Percentiles rank a stretch among this genome's conserved stretches.
Evolutionary conservation across 2,113 vertebrate species (phyloP).

Genomic region (Mirounga angustirostris): DNA sequence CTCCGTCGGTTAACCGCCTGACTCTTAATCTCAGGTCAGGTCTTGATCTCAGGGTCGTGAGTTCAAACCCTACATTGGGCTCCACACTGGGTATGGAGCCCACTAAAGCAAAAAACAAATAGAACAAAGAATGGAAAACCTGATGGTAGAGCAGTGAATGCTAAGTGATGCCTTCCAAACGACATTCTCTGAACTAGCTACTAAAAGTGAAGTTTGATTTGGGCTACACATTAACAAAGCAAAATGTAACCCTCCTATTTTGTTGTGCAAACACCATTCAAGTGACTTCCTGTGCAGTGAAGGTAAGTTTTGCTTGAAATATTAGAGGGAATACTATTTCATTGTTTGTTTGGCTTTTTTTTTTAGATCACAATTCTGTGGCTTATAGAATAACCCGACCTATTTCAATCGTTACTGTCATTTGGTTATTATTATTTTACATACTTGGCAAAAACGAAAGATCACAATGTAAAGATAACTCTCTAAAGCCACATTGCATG

Average conservation of each 20-base stretch:
- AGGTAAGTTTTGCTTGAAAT: background rate
- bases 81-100: background rate
- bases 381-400: background rate
- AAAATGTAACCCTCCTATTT: background rate
- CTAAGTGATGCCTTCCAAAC: rapidly evolving
- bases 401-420: background rate
- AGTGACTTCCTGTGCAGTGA: background rate
- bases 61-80: background rate
- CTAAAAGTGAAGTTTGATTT: background rate
- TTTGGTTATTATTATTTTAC: background rate
- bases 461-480: background rate
- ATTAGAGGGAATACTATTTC: slow-evolving; percentile 6
- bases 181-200: background rate
- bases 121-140: background rate
- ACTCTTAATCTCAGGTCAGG: background rate
- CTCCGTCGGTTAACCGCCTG: background rate
- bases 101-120: background rate
- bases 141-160: rapidly evolving
- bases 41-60: background rate
- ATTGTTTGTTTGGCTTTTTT: background rate
- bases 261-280: background rate
- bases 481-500: background rate
- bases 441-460: background rate
- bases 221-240: background rate
- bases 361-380: background rate